Base-by-base conservation (phyloP, 2,888 invertebrate genomes). In the Orthosia gracilis region DNA sequence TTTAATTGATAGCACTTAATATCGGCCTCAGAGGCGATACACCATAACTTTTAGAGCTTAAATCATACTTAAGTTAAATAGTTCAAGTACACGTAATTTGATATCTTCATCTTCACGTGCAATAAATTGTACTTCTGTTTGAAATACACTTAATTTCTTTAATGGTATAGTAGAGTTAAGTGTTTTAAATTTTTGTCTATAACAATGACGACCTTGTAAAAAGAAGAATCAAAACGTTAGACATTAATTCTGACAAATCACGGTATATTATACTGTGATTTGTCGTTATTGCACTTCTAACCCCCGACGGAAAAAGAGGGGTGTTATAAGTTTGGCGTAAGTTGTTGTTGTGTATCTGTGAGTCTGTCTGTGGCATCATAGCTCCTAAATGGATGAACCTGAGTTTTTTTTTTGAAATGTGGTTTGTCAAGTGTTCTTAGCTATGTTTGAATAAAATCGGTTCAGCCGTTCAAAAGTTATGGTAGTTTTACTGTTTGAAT, bases 1-100 rank as follows among this genome's bases (percentile, higher is more conserved):
- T 57, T 17, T 18, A 55, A 50, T 50, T 47, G 47, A 74, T 71
- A 75, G 62, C 78, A 84, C 88, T 87, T 84, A 69, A 49, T 65
- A 66, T 9, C 69, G 78, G 73, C 88, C 86, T 82, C 72, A 78
- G 62, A 58, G 50, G 18, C 47, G 31, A 23, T 70, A 73, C 68
- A 64, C 67, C 52, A 67, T 66, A 78, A 70, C 71, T 77, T 74
- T 82, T 80, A 73, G 54, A 70, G 70, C 59, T 61, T 68, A 68
- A 66, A 69, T 31, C 59, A 61, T 65, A 65, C 69, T 52, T 55
- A 62, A 18, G 52, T 18, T 50, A 85, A 57, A 75, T 73, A 63
- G 66, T 77, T 70, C 78, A 87, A 80, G 73, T 73, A 76, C 72
- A 54, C 57, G 57, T 61, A 64, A 69, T 69, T 73, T 73, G 50